These are phyloP conservation scores for Bovichtus diacanthus DNA, from an alignment of 2,797 vertebrate species.

Conservation along the genomic window DNA sequence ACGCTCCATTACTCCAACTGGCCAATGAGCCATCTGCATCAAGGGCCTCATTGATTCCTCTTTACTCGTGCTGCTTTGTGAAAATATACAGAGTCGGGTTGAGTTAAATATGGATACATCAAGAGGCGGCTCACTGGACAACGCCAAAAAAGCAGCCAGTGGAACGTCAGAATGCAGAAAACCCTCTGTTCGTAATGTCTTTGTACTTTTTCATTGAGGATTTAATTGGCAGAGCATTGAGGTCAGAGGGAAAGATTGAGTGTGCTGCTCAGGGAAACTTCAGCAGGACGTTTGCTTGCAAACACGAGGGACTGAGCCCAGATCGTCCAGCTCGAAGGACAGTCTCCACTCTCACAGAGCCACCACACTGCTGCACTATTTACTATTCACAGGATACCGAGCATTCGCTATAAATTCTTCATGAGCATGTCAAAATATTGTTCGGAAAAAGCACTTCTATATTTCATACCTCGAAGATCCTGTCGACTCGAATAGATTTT, in stretches of 20 bases:
- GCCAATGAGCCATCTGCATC: constrained; percentile 77
- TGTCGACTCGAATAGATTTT: constrained; percentile 17
- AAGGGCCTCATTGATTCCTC: constrained; percentile 76
- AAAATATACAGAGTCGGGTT: constrained; percentile 55
- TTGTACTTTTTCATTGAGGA: constrained; percentile 18
- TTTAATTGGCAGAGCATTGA: constrained; percentile 30
- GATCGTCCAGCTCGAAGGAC: constrained; percentile 52
- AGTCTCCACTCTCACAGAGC: constrained; percentile 7
- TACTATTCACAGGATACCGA: constrained; percentile 46
- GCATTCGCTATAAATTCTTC: constrained; percentile 50
- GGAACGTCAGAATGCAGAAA: constrained; percentile 9
- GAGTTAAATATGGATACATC: constrained; percentile 61
- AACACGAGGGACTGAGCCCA: constrained; percentile 38
- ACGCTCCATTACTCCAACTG: constrained; percentile 71
- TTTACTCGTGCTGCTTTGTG: constrained; percentile 68
- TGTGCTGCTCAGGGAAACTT: constrained; percentile 42
- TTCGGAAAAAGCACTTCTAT: constrained; percentile 41
- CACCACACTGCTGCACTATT: constrained; percentile 34
- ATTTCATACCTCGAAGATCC: constrained; percentile 42
- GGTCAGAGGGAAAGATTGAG: constrained; percentile 18
- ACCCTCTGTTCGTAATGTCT: constrained; percentile 24
- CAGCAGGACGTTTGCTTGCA: constrained; percentile 29
- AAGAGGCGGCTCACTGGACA: constrained; percentile 38
- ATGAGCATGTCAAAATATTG: constrained; percentile 61
- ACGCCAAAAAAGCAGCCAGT: constrained; percentile 31